Evolutionary conservation across 1,140 invertebrate species (phyloP).

Genomic region (Drosophila murphyi): DNA sequence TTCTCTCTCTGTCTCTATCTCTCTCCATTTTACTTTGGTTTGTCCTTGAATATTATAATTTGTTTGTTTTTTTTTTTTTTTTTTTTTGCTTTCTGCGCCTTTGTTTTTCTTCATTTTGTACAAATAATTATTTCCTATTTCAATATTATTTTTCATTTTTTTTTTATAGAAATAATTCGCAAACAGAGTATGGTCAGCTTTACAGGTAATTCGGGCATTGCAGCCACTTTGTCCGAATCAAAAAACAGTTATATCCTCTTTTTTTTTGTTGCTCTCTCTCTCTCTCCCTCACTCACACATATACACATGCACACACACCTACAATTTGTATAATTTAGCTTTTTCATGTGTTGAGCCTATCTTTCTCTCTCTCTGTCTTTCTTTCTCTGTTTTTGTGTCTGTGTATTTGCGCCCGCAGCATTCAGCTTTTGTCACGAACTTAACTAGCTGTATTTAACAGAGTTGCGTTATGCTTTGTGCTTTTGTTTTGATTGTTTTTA

Average conservation of each 20-base stretch:
- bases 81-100: constrained; percentile 15
- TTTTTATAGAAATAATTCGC: constrained; percentile 84
- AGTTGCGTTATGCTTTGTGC: constrained; percentile 4
- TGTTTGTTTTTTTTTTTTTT: constrained; percentile 17
- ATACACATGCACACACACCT: not conserved
- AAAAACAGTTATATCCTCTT: constrained; percentile 6
- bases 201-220: constrained; percentile 72
- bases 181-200: constrained; percentile 81
- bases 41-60: not conserved
- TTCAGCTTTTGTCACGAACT: constrained; percentile 17
- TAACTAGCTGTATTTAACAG: not conserved
- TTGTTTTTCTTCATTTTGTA: constrained; percentile 24
- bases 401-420: not conserved
- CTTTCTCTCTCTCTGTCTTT: constrained; percentile 3
- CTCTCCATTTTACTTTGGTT: not conserved
- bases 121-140: constrained; percentile 51
- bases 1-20: constrained; percentile 1
- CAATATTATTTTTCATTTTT: constrained; percentile 75
- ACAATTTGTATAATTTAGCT: constrained; percentile 1
- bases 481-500: constrained; percentile 3
- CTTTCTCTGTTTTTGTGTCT: constrained; percentile 2
- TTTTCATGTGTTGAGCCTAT: not conserved
- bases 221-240: constrained; percentile 21
- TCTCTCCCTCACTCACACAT: not conserved
- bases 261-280: constrained; percentile 25